phyloP scores from a whole-genome alignment of 2,888 invertebrate species.

The Drosophila niveifrons region DNA sequence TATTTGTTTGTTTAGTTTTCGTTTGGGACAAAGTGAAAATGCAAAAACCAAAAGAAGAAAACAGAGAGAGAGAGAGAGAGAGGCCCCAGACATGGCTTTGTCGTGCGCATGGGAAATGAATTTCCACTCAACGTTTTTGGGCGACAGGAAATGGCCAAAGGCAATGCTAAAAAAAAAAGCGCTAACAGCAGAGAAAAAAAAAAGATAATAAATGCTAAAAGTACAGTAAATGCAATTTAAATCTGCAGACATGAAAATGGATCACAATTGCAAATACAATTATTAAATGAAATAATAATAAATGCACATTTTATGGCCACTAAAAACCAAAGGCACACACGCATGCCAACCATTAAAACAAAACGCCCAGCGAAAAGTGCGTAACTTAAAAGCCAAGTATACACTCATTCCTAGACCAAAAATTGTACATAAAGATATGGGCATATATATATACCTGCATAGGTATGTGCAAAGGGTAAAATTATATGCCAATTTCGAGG shows the following conservation, averaged over 20 bases:
- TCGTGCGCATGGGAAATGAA: constrained; percentile 79
- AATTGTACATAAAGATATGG: neutral
- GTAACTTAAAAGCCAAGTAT: constrained; percentile 56
- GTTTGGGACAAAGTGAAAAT: constrained; percentile 62
- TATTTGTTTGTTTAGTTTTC: constrained; percentile 42
- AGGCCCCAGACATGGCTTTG: constrained; percentile 74
- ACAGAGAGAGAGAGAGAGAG: neutral
- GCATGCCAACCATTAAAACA: constrained; percentile 62
- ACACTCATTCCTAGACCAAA: constrained; percentile 3
- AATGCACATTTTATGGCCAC: neutral
- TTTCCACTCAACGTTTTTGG: constrained; percentile 66
- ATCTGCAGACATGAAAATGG: constrained; percentile 26
- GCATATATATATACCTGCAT: constrained; percentile 7
- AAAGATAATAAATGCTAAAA: neutral
- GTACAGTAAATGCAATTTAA: constrained; percentile 38
- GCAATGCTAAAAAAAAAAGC: constrained; percentile 8
- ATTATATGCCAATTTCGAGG: constrained; percentile 71
- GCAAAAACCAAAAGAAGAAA: constrained; percentile 30
- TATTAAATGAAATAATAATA: constrained; percentile 54
- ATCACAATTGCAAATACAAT: constrained; percentile 34
- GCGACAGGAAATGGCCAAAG: constrained; percentile 72
- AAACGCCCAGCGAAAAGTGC: constrained; percentile 69
- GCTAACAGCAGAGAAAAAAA: constrained; percentile 23
- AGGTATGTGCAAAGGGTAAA: constrained; percentile 48
- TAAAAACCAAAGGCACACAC: constrained; percentile 11